Conservation (phyloP, 2,888 invertebrate species). For the Gryllus longicercus region DNA sequence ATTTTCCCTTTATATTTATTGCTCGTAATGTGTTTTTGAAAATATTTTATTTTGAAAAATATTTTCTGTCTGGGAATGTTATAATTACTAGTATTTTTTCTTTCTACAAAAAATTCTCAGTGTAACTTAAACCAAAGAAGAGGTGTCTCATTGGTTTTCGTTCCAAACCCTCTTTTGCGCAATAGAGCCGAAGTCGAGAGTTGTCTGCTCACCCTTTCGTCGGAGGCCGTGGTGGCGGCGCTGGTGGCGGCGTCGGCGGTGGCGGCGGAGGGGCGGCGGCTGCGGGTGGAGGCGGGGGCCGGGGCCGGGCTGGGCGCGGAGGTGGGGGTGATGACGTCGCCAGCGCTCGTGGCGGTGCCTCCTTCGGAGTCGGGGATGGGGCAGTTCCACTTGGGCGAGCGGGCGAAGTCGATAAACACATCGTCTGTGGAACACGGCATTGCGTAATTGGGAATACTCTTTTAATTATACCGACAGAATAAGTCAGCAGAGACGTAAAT, state of each 20-base stretch:
- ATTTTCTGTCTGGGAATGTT: no score
- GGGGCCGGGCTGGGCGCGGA: conserved; percentile 23
- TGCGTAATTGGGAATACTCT: not conserved
- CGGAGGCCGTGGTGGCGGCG: conserved; percentile 31
- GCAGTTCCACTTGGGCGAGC: conserved; percentile 88
- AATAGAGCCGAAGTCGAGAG: no score
- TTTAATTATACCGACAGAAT: no score
- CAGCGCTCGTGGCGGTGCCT: not conserved
- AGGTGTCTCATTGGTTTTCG: no score
- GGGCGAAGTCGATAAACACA: conserved; percentile 78
- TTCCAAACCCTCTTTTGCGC: no score
- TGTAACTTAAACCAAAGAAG: no score
- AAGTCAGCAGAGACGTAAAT: no score
- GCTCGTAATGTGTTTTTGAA: no score
- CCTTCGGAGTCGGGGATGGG: conserved; percentile 74
- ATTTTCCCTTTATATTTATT: no score
- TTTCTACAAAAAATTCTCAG: no score
- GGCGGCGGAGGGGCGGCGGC: not conserved
- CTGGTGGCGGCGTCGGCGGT: not conserved
- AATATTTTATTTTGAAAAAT: no score
- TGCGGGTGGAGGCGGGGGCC: conserved; percentile 31
- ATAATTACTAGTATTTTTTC: no score
- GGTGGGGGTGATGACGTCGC: conserved; percentile 12
- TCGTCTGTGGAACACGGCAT: conserved; percentile 50
- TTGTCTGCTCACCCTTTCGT: conserved; percentile 31